Percentiles rank a stretch among this genome's conserved stretches.
Evolutionary conservation across 1,140 invertebrate genomes (phyloP).

Genomic region (Brachionus angularis): DNA sequence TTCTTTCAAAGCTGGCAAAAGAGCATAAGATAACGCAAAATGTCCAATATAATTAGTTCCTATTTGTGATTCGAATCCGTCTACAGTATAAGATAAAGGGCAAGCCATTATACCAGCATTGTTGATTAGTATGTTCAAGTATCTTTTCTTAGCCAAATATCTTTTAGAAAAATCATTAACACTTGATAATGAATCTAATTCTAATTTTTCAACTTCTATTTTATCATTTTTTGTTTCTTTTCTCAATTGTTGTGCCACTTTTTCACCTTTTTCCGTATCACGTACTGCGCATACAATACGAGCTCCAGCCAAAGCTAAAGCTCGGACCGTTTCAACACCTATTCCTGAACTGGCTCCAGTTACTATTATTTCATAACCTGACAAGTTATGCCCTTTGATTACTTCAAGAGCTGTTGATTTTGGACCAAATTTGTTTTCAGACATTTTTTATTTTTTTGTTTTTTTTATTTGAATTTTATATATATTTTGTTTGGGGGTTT

Average conservation of each 20-base stretch:
- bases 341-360: no score
- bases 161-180: constrained; percentile 67
- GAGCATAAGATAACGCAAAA: no score
- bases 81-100: constrained; percentile 52
- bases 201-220: constrained; percentile 68
- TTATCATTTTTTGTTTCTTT: constrained; percentile 68
- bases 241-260: constrained; percentile 72
- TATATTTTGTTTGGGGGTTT: no score
- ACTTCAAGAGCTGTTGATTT: no score
- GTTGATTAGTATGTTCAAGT: constrained; percentile 66
- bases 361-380: no score
- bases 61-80: constrained; percentile 60
- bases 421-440: no score
- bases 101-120: constrained; percentile 71
- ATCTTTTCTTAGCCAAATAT: constrained; percentile 60
- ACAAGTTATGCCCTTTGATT: no score
- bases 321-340: no score
- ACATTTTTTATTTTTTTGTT: no score
- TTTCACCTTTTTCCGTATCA: constrained; percentile 69
- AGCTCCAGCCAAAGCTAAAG: no score
- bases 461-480: no score
- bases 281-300: constrained; percentile 82
- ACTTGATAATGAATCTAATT: constrained; percentile 69
- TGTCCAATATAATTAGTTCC: constrained; percentile 60
- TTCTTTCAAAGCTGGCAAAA: constrained; percentile 48